phyloP scores from a whole-genome alignment of 2,113 vertebrate species.

The Eulemur macaco region DNA sequence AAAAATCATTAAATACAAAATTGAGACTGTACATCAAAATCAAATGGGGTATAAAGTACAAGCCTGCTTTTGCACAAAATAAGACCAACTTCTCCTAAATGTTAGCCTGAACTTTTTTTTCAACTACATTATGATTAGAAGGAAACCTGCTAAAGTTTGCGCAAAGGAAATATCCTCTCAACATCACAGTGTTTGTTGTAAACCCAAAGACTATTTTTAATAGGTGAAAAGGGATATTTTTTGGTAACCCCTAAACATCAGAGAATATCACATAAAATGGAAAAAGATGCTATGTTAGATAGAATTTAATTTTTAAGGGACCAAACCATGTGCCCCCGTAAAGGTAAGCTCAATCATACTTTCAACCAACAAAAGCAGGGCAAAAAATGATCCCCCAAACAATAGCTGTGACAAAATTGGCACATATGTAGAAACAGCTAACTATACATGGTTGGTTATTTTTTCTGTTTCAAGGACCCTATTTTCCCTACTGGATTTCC shows the following conservation, averaged over 20 bases:
- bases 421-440: constrained; percentile 87
- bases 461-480: constrained; percentile 80
- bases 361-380: constrained; percentile 80
- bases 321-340: constrained; percentile 71
- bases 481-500: constrained; percentile 82
- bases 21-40: constrained; percentile 86
- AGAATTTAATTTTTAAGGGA: constrained; percentile 70
- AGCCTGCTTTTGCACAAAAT: constrained; percentile 82
- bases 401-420: constrained; percentile 88
- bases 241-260: constrained; percentile 64
- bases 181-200: constrained; percentile 91
- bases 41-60: constrained; percentile 85
- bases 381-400: constrained; percentile 80
- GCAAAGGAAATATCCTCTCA: constrained; percentile 82
- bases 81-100: constrained; percentile 84
- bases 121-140: constrained; percentile 72
- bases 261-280: constrained; percentile 77
- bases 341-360: constrained; percentile 77
- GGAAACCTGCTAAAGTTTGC: constrained; percentile 72
- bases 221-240: constrained; percentile 79
- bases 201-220: constrained; percentile 87
- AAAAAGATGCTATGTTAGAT: constrained; percentile 59
- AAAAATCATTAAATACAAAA: constrained; percentile 89
- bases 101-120: constrained; percentile 80
- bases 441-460: constrained; percentile 67